phyloP scores from a whole-genome alignment of 2,888 invertebrate species.

The Philopedon plagiatum region DNA sequence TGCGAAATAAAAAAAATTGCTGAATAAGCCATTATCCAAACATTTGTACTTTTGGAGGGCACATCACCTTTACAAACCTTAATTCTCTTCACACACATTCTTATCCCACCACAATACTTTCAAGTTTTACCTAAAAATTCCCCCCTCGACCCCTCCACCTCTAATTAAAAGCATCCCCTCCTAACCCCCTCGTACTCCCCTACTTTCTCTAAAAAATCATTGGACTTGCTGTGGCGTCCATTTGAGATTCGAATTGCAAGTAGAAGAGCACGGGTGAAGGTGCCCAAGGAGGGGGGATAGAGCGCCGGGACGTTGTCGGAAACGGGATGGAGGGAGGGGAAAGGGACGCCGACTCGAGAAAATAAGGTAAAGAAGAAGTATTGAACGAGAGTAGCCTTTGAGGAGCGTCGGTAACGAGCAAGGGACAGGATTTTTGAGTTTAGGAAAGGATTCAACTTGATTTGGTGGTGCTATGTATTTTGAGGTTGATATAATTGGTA shows the following conservation, averaged over 20 bases:
- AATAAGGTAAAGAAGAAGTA: conserved; percentile 65
- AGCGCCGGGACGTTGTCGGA: background rate
- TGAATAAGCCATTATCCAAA: no score
- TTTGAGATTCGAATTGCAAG: conserved; percentile 7
- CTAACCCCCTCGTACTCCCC: background rate
- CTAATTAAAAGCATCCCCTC: background rate
- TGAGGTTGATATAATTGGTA: no score
- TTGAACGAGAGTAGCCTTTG: conserved; percentile 64
- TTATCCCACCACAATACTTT: no score
- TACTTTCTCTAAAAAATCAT: conserved; percentile 23
- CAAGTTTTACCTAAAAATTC: no score
- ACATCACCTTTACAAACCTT: no score
- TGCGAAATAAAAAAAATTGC: no score
- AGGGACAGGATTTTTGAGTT: background rate
- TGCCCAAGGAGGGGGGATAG: conserved; percentile 9
- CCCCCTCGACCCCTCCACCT: background rate
- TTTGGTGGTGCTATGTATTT: no score
- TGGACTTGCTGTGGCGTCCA: conserved; percentile 15
- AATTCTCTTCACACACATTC: no score
- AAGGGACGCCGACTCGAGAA: conserved; percentile 53
- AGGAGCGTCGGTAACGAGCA: conserved; percentile 7
- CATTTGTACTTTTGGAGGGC: no score
- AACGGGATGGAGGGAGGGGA: background rate
- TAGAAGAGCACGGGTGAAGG: conserved; percentile 2
- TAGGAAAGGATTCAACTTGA: no score